These are phyloP conservation scores for Troilus luridus DNA, from an alignment of 2,888 invertebrate species.

Conservation along the genomic window DNA sequence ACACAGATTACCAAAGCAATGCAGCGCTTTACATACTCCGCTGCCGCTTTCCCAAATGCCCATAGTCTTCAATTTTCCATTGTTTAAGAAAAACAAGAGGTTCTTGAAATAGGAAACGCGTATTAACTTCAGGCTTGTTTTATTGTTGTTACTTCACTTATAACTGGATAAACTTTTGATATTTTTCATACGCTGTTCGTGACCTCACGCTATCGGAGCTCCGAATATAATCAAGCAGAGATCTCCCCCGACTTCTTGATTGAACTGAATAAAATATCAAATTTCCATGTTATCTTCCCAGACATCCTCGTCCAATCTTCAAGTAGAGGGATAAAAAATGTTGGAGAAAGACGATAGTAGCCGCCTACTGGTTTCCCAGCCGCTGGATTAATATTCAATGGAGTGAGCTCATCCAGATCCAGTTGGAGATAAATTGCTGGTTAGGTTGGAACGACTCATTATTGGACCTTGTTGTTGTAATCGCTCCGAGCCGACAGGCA, in stretches of 20 bases:
- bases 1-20: no score
- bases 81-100: no score
- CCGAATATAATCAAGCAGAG: not conserved
- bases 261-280: constrained; percentile 6
- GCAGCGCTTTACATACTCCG: no score
- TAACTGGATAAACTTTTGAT: not conserved
- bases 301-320: not conserved
- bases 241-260: not conserved
- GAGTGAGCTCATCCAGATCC: not conserved
- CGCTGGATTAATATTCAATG: constrained; percentile 11
- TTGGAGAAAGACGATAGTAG: not conserved
- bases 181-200: not conserved
- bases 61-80: no score
- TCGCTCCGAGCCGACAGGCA: not conserved
- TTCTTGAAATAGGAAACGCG: no score
- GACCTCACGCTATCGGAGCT: not conserved
- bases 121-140: no score
- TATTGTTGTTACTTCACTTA: not conserved
- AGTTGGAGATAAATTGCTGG: constrained; percentile 9
- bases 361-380: not conserved
- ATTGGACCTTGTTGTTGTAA: not conserved
- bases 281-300: not conserved
- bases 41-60: no score
- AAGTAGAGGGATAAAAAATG: not conserved
- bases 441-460: not conserved